Percentiles rank a stretch among this genome's conserved stretches.
Conservation (phyloP, 2,113 vertebrate genomes). For the Chaetodon auriga region DNA sequence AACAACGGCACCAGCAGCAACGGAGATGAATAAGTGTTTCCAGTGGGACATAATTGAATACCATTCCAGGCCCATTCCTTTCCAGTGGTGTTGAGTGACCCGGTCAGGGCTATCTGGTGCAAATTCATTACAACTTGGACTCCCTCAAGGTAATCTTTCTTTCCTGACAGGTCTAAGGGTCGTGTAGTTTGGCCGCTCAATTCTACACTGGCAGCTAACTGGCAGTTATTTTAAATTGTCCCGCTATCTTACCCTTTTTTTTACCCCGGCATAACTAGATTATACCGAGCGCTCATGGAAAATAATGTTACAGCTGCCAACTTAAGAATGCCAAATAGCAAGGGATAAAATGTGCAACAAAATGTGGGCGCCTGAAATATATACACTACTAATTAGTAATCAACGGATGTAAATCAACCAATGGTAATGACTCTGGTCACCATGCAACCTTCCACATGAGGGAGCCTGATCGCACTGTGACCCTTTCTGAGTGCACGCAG, state of each 20-base stretch:
- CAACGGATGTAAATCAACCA: not conserved
- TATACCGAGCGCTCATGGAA: not conserved
- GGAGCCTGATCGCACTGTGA: not conserved
- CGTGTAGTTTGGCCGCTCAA: slow-evolving; percentile 19
- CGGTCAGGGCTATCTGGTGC: slow-evolving; percentile 12
- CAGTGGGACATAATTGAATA: slow-evolving; percentile 49
- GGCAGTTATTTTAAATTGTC: slow-evolving; percentile 19
- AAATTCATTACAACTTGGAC: slow-evolving; percentile 48
- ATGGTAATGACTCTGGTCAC: not conserved
- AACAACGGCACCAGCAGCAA: slow-evolving; percentile 19
- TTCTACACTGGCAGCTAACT: slow-evolving; percentile 1
- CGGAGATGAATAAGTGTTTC: slow-evolving; percentile 37
- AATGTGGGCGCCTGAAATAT: not conserved
- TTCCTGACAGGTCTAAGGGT: slow-evolving; percentile 19
- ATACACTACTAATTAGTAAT: not conserved
- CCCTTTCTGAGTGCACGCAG: slow-evolving; percentile 6
- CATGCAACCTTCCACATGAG: slow-evolving; percentile 3
- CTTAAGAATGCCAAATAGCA: not conserved
- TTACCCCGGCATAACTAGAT: slow-evolving; percentile 15
- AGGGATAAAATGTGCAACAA: not conserved
- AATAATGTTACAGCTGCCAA: not conserved
- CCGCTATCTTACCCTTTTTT: not conserved
- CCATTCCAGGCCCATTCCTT: slow-evolving; percentile 40
- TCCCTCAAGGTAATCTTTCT: slow-evolving; percentile 12
- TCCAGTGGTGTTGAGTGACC: slow-evolving; percentile 24